These are phyloP conservation scores for Sesia apiformis DNA, from an alignment of 2,888 invertebrate species.

Conservation along the genomic window DNA sequence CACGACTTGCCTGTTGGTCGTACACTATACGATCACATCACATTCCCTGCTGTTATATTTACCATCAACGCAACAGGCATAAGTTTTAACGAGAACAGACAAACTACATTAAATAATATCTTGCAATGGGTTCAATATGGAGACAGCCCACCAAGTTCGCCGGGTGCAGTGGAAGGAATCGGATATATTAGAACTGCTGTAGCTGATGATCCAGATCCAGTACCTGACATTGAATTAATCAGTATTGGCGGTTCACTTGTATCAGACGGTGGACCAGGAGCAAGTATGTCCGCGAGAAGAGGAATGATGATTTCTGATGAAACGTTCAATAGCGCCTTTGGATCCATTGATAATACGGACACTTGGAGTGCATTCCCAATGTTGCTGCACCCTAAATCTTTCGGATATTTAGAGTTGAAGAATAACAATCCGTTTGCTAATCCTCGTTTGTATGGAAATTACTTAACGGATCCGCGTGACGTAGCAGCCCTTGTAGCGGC, in stretches of 20 bases:
- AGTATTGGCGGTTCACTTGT: constrained; percentile 69
- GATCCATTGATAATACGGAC: constrained; percentile 46
- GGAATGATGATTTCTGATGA: constrained; percentile 63
- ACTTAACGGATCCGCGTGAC: constrained; percentile 78
- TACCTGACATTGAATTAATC: constrained; percentile 83
- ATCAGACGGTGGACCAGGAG: constrained; percentile 48
- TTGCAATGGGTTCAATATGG: constrained; percentile 38
- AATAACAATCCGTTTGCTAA: constrained; percentile 77
- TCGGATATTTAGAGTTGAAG: constrained; percentile 78
- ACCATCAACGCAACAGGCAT: constrained; percentile 48
- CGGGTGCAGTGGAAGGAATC: constrained; percentile 77
- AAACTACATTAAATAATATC: constrained; percentile 20
- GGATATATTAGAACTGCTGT: constrained; percentile 77
- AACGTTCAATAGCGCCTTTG: constrained; percentile 55
- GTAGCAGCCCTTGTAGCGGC: constrained; percentile 76
- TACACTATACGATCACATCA: constrained; percentile 77
- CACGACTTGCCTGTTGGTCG: constrained; percentile 77
- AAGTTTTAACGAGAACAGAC: constrained; percentile 32
- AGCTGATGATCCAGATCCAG: constrained; percentile 55
- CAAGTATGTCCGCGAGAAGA: constrained; percentile 42
- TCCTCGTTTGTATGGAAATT: constrained; percentile 81
- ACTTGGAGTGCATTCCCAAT: constrained; percentile 76
- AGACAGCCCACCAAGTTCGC: constrained; percentile 59
- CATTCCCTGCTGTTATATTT: constrained; percentile 80
- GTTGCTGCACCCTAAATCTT: constrained; percentile 79